Percentiles rank a stretch among this genome's conserved stretches.
Evolutionary conservation across 2,797 vertebrate genomes (phyloP).

Genomic region (Falco columbarius): DNA sequence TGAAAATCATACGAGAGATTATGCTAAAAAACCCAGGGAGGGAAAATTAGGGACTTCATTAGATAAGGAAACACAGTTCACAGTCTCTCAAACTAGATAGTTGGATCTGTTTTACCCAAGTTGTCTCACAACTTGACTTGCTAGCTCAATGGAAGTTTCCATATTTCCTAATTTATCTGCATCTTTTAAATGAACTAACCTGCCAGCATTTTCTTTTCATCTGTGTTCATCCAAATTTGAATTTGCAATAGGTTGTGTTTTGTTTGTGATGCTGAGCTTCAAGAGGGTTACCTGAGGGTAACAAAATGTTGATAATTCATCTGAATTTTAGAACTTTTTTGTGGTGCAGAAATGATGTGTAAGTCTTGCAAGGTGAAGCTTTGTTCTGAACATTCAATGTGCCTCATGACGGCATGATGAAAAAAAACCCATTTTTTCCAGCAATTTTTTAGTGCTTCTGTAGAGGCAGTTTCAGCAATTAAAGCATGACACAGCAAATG

Average conservation of each 20-base stretch:
- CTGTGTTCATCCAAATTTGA: background rate
- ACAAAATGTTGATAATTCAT: background rate
- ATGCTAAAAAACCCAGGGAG: background rate
- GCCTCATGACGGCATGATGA: background rate
- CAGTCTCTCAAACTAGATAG: background rate
- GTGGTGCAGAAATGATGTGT: background rate
- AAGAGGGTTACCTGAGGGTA: background rate
- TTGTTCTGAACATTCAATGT: background rate
- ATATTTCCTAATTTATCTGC: background rate
- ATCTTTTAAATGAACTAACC: background rate
- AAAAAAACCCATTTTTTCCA: background rate
- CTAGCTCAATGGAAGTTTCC: background rate
- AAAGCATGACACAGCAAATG: background rate
- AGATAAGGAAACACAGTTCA: background rate
- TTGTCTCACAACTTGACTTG: background rate
- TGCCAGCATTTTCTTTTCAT: background rate
- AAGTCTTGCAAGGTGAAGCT: background rate
- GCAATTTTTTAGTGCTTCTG: background rate
- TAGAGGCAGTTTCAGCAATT: background rate
- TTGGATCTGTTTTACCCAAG: background rate
- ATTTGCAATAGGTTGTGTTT: background rate
- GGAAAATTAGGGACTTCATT: background rate
- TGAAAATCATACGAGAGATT: background rate
- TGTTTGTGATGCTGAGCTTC: background rate
- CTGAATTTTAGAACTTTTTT: background rate